These are phyloP conservation scores for Polypterus senegalus DNA, from an alignment of 2,113 vertebrate genomes.

Conservation along the genomic window DNA sequence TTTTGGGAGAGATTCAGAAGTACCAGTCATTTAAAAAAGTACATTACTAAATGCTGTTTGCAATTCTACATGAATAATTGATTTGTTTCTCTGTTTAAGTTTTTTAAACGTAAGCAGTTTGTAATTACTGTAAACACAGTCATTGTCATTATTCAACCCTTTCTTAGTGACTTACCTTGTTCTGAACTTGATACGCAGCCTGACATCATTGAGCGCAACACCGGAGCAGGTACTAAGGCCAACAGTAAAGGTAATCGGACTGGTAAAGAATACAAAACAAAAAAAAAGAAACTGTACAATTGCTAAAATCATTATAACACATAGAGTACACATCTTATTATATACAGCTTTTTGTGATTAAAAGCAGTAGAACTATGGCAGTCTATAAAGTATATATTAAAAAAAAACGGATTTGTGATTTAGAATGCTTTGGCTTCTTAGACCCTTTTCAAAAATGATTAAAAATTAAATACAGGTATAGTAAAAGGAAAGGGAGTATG, in stretches of 20 bases:
- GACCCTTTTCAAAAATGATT: too few relatives aligned
- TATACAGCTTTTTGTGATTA: too few relatives aligned
- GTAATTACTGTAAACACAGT: conserved; percentile 6
- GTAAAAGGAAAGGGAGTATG: too few relatives aligned
- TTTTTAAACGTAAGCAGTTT: not conserved
- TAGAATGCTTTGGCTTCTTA: too few relatives aligned
- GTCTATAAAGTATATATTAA: too few relatives aligned
- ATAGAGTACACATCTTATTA: too few relatives aligned
- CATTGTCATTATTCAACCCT: conserved; percentile 8
- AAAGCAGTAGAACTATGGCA: too few relatives aligned
- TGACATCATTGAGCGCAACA: conserved; percentile 85
- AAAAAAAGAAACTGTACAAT: conserved; percentile 8
- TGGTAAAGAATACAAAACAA: conserved; percentile 29
- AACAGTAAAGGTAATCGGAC: conserved; percentile 67
- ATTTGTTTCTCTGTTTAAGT: not conserved
- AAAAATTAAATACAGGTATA: too few relatives aligned
- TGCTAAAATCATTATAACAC: not conserved
- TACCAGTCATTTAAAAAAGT: not conserved
- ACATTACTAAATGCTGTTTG: not conserved
- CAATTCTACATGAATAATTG: not conserved
- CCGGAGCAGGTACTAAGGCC: conserved; percentile 66
- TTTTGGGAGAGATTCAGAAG: not conserved
- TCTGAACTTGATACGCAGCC: conserved; percentile 68
- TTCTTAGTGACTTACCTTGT: conserved; percentile 63
- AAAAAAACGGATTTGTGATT: too few relatives aligned